These are phyloP conservation scores for Hirudo medicinalis DNA, from an alignment of 1,140 invertebrate genomes.

Conservation along the genomic window DNA sequence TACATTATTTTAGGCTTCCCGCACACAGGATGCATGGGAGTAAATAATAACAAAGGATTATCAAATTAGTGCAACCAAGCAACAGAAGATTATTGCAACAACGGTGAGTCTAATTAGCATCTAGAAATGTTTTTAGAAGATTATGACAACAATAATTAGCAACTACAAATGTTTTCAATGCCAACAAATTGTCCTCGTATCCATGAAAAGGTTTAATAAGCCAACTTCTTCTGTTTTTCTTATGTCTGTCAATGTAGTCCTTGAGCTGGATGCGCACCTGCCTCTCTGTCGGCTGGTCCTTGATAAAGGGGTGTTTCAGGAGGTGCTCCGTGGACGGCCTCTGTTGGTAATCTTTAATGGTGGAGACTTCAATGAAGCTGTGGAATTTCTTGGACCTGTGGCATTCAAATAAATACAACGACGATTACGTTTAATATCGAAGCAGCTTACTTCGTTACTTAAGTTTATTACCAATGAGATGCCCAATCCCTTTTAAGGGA, in stretches of 20 bases:
- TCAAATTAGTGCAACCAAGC: too few relatives aligned
- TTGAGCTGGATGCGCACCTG: slow-evolving; percentile 96
- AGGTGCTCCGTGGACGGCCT: slow-evolving; percentile 94
- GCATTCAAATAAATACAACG: not conserved
- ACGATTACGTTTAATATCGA: not conserved
- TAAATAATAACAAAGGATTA: too few relatives aligned
- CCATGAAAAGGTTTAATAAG: not conserved
- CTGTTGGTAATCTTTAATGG: slow-evolving; percentile 95
- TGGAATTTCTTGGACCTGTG: slow-evolving; percentile 44
- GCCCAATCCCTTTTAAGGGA: too few relatives aligned
- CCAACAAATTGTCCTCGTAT: not conserved
- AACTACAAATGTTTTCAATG: too few relatives aligned
- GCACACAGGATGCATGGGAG: too few relatives aligned
- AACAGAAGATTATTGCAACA: too few relatives aligned
- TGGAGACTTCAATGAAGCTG: slow-evolving; percentile 65
- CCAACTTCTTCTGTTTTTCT: slow-evolving; percentile 31
- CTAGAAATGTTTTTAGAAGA: too few relatives aligned
- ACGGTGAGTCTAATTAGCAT: too few relatives aligned
- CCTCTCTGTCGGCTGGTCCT: slow-evolving; percentile 91
- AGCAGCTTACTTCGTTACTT: too few relatives aligned
- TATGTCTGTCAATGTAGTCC: slow-evolving; percentile 85
- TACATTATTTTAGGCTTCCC: too few relatives aligned
- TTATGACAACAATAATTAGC: too few relatives aligned
- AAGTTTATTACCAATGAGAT: too few relatives aligned
- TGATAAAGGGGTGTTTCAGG: slow-evolving; percentile 90